Evolutionary conservation across 64 coral and sea anemone species (phyloP).

Genomic region (Platygyra sinensis): DNA sequence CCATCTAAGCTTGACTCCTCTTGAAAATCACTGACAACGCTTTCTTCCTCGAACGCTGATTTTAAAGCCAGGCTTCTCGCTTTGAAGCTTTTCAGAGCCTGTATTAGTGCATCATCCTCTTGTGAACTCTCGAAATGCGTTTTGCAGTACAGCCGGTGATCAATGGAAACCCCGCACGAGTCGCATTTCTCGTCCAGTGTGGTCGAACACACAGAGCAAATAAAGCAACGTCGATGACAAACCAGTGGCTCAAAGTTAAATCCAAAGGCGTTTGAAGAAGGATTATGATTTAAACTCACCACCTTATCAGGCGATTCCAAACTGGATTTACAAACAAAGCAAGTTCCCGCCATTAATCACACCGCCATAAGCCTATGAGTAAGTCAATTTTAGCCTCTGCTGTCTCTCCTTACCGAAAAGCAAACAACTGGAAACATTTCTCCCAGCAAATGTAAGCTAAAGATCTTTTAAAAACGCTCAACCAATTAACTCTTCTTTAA

Average conservation of each 20-base stretch:
- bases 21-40: not conserved
- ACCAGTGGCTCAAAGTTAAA: conserved; percentile 5
- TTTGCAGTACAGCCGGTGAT: conserved; percentile 45
- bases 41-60: conserved; percentile 4
- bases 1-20: not conserved
- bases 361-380: not conserved
- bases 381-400: not conserved
- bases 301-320: not conserved
- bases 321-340: conserved; percentile 9
- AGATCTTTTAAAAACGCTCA: not conserved
- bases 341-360: conserved; percentile 29
- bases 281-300: conserved; percentile 16
- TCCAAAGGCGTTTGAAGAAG: conserved; percentile 27
- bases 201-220: conserved; percentile 44
- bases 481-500: conserved; percentile 28
- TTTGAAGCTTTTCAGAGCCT: conserved; percentile 58
- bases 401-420: not conserved
- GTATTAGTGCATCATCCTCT: conserved; percentile 11
- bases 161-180: conserved; percentile 24
- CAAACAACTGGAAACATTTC: conserved; percentile 35
- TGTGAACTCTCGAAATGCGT: conserved; percentile 31
- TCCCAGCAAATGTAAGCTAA: not conserved
- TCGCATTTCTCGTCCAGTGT: conserved; percentile 27
- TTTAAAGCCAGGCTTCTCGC: conserved; percentile 26
- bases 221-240: conserved; percentile 66